phyloP scores from a whole-genome alignment of 2,888 invertebrate species.

The Leptura quadrifasciata region DNA sequence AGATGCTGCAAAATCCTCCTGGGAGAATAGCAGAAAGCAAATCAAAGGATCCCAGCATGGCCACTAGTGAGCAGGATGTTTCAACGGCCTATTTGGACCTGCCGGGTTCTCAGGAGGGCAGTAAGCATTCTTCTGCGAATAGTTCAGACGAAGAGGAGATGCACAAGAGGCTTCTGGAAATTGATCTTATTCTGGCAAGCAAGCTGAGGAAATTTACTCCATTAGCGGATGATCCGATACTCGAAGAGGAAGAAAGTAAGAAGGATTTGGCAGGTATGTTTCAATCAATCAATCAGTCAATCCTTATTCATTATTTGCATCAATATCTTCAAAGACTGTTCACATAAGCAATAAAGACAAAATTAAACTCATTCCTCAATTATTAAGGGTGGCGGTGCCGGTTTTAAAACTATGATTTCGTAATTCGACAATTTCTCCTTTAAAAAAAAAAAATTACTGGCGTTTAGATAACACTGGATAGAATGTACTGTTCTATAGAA shows the following conservation, averaged over 20 bases:
- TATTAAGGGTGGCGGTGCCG: no score
- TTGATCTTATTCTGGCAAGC: slow-evolving; percentile 65
- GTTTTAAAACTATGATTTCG: no score
- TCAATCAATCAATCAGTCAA: no score
- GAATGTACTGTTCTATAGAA: no score
- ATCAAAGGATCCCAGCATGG: not conserved
- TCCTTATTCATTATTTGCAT: no score
- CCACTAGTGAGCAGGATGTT: slow-evolving; percentile 61
- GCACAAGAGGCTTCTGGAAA: slow-evolving; percentile 63
- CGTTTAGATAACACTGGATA: no score
- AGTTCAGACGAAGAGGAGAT: slow-evolving; percentile 62
- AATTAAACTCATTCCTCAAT: no score
- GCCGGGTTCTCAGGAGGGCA: slow-evolving; percentile 54
- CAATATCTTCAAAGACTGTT: no score
- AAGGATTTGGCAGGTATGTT: slow-evolving; percentile 30
- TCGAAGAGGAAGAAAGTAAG: slow-evolving; percentile 27
- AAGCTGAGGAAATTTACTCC: slow-evolving; percentile 61
- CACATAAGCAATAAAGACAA: no score
- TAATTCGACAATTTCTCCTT: no score
- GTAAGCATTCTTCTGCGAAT: slow-evolving; percentile 42
- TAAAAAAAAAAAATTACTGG: no score
- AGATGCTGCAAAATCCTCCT: slow-evolving; percentile 69
- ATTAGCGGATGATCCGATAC: not conserved
- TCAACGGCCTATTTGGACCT: slow-evolving; percentile 68
- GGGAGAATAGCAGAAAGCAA: slow-evolving; percentile 38